Base-by-base conservation (phyloP, 2,888 invertebrate species). In the Ectemnius lituratus region DNA sequence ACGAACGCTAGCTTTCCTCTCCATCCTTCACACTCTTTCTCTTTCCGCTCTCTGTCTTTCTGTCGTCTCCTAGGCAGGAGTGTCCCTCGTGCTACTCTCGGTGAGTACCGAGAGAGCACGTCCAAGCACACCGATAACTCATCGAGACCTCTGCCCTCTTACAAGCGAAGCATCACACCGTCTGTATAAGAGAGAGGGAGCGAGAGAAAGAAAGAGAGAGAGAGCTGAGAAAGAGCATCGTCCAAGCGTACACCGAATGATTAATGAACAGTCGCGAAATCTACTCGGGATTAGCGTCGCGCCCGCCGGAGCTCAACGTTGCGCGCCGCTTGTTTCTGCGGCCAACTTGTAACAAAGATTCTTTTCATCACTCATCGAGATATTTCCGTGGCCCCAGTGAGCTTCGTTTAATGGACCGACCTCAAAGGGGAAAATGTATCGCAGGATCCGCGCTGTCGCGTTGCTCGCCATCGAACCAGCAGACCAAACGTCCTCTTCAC, bases 261-360 rank as follows among this genome's bases (percentile, higher is more conserved):
- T 82, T 82, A 82, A 82, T 82, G 81, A 80, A 76, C 75, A 62
- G 67, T 62, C 74, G 80, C 82, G 73, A 76, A 81, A 76, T 78
- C 72, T 76, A 80, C 76, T 37, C 73, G 71, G 76, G 81, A 81
- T 80, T 76, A 78, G 75, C 77, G 75, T 76, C 73, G 72, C 73
- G 72, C 67, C 68, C 79, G 57, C 68, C 73, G 70, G 67, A 14
- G 52, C 52, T 52, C n/a, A 11, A 8, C 37, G 37, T 37, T 37
- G 37, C 37, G 37, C 37, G 37, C 37, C 37, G 64, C 79, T 78
- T 78, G 75, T 75, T 75, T 69, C 76, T 65, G n/a, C 64, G 74
- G 73, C 67, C 67, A 66, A 79, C 70, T 80, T 75, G 76, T 75
- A 67, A 78, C 83, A 75, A 79, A 79, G 75, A 77, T 82, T 81